Percentiles rank a stretch among this genome's conserved stretches.
phyloP scores from a whole-genome alignment of 2,797 vertebrate genomes.

The Cercopithecus petaurista region DNA sequence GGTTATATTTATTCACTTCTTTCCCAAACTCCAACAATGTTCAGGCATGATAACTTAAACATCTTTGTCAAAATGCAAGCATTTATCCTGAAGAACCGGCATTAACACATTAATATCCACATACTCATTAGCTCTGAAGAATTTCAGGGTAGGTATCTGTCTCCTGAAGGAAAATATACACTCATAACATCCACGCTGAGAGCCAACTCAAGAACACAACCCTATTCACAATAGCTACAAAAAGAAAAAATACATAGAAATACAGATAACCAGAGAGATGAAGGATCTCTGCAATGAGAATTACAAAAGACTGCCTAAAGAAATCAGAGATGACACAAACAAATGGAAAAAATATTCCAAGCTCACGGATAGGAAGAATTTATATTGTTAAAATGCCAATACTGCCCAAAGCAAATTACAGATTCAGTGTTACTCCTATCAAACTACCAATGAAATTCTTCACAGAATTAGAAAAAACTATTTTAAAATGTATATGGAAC shows the following conservation, averaged over 20 bases:
- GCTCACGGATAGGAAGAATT: not conserved
- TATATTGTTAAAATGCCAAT: not conserved
- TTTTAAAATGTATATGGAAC: not conserved
- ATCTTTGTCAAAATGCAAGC: not conserved
- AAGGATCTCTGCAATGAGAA: not conserved
- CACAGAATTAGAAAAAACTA: not conserved
- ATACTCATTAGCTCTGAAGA: not conserved
- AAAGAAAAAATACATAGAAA: not conserved
- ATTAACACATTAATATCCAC: not conserved
- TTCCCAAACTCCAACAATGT: not conserved
- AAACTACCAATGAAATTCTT: not conserved
- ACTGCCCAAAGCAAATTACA: not conserved
- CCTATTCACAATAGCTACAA: not conserved
- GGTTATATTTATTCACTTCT: not conserved
- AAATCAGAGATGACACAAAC: not conserved
- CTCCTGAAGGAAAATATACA: not conserved
- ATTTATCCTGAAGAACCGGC: not conserved
- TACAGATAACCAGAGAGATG: not conserved
- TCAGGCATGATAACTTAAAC: not conserved
- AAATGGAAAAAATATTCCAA: not conserved
- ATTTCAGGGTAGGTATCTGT: not conserved
- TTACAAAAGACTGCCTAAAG: not conserved
- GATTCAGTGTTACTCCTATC: not conserved
- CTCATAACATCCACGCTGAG: not conserved
- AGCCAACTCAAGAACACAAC: not conserved